A percentile compares a stretch with the other conserved stretches of the same genome.
Conservation (phyloP, 1,140 invertebrate species). For the Lasaia peninsularis region DNA sequence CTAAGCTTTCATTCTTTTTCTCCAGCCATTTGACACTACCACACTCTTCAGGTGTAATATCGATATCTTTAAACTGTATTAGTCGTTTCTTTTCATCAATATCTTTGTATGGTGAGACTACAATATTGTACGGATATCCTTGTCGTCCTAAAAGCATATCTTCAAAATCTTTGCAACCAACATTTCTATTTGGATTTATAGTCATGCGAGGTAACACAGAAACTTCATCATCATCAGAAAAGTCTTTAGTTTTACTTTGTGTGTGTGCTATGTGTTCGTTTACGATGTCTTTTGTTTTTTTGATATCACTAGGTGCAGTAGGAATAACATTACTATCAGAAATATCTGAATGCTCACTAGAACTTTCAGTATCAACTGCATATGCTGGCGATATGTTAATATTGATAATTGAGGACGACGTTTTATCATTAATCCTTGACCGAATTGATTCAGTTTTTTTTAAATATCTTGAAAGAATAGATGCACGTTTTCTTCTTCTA, state of each 20-base stretch:
- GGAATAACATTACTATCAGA: neutral
- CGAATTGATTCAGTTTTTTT: constrained; percentile 33
- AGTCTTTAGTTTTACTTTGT: constrained; percentile 3
- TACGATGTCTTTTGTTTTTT: neutral
- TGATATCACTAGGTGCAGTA: neutral
- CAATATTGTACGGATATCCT: neutral
- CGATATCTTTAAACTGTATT: constrained; percentile 3
- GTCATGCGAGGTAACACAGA: constrained; percentile 4
- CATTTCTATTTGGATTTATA: neutral
- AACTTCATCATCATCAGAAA: constrained; percentile 23
- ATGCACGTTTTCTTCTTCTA: constrained; percentile 42
- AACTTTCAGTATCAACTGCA: constrained; percentile 55
- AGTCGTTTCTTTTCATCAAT: neutral
- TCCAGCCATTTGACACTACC: constrained; percentile 1
- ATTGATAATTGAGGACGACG: constrained; percentile 62
- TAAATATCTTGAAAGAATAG: constrained; percentile 50
- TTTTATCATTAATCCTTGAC: constrained; percentile 31
- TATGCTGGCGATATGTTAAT: constrained; percentile 77
- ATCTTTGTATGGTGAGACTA: neutral
- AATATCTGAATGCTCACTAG: constrained; percentile 46
- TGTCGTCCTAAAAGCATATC: neutral
- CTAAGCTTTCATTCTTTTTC: constrained; percentile 1
- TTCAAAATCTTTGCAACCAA: neutral
- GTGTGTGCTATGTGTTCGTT: neutral
- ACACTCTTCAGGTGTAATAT: constrained; percentile 4